Evolutionary conservation across 2,113 vertebrate genomes (phyloP).

Genomic region (Scomber colias): DNA sequence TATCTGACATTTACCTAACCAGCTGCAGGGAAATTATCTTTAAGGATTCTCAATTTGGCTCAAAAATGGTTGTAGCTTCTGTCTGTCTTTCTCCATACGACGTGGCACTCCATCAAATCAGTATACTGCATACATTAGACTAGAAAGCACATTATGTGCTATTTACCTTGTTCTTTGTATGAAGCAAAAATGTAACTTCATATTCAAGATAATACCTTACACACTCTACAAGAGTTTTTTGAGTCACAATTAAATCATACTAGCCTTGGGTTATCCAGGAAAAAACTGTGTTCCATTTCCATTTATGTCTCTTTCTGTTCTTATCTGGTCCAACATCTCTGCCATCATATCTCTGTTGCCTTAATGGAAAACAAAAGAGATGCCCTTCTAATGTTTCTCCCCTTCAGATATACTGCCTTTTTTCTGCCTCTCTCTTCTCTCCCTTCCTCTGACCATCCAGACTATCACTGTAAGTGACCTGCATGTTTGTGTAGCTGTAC

Average conservation of each 20-base stretch:
- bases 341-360: slow-evolving; percentile 69
- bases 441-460: slow-evolving; percentile 58
- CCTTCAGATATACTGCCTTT: slow-evolving; percentile 63
- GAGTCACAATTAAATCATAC: slow-evolving; percentile 61
- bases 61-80: slow-evolving; percentile 15
- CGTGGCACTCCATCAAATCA: slow-evolving; percentile 12
- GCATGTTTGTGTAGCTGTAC: slow-evolving; percentile 37
- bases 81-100: slow-evolving; percentile 28
- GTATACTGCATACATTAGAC: slow-evolving; percentile 9
- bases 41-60: slow-evolving; percentile 43
- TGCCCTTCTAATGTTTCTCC: slow-evolving; percentile 72
- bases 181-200: slow-evolving; percentile 17
- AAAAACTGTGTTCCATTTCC: slow-evolving; percentile 55
- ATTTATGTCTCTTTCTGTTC: slow-evolving; percentile 69
- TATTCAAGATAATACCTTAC: slow-evolving; percentile 20
- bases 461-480: slow-evolving; percentile 40
- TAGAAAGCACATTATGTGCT: not conserved
- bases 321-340: slow-evolving; percentile 71
- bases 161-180: not conserved
- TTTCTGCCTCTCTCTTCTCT: slow-evolving; percentile 47
- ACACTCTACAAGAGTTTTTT: slow-evolving; percentile 38
- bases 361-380: slow-evolving; percentile 77
- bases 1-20: slow-evolving; percentile 73
- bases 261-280: slow-evolving; percentile 51
- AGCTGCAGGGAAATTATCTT: slow-evolving; percentile 64